Percentiles rank a stretch among this genome's conserved stretches.
Conservation (phyloP, 2,888 invertebrate species). For the Nymphalis c-album region DNA sequence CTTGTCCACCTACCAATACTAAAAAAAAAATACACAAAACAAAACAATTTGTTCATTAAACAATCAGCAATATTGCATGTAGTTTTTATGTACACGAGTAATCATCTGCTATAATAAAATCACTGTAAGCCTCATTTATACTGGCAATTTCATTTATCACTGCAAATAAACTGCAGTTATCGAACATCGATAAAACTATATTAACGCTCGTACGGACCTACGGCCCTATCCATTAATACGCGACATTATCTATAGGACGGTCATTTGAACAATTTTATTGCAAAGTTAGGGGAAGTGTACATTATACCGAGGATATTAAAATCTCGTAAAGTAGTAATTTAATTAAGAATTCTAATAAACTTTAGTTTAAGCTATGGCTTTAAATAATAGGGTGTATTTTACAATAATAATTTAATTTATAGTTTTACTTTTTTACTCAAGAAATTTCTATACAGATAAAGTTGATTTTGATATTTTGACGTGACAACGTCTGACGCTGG, state of each 20-base stretch:
- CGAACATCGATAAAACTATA: constrained; percentile 6
- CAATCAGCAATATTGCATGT: too few species aligned
- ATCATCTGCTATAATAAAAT: constrained; percentile 2
- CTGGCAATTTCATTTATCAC: constrained; percentile 14
- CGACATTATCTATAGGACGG: constrained; percentile 28
- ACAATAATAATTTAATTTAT: too few species aligned
- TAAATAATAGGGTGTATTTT: too few species aligned
- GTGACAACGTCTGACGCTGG: too few species aligned
- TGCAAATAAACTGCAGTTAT: constrained; percentile 19
- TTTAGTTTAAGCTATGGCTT: too few species aligned
- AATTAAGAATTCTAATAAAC: too few species aligned
- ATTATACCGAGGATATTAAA: background rate
- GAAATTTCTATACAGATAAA: too few species aligned
- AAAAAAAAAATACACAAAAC: too few species aligned
- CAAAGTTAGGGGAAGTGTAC: constrained; percentile 20
- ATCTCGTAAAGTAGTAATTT: background rate
- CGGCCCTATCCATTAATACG: constrained; percentile 27
- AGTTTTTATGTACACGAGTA: background rate
- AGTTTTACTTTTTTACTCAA: too few species aligned
- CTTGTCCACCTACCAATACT: too few species aligned
- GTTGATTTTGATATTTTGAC: too few species aligned
- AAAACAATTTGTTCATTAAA: too few species aligned
- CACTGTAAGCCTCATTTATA: constrained; percentile 13
- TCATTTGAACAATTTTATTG: constrained; percentile 29
- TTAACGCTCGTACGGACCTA: constrained; percentile 16